Conservation (phyloP, 2,797 vertebrate species). For the Avahi laniger region DNA sequence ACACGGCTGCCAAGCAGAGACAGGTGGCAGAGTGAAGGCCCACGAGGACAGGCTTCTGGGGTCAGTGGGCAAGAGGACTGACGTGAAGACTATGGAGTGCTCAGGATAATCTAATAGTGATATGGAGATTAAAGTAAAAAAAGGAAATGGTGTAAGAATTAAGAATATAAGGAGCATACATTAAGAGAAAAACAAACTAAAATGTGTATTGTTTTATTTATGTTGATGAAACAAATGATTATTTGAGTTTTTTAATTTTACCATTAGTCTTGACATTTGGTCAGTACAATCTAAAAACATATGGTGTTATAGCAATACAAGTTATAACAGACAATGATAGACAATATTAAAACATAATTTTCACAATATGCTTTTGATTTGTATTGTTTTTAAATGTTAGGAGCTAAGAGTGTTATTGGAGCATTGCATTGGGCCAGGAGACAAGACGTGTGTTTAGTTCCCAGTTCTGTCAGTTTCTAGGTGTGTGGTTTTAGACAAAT, state of each 20-base stretch:
- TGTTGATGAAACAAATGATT: not conserved
- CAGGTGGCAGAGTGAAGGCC: not conserved
- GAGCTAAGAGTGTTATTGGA: not conserved
- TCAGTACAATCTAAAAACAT: not conserved
- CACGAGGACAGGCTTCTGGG: accelerated
- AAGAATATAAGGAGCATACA: not conserved
- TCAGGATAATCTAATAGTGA: not conserved
- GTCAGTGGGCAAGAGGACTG: too few relatives aligned
- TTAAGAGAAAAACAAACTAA: not conserved
- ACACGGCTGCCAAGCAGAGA: not conserved
- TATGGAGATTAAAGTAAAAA: not conserved
- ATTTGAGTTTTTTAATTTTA: not conserved
- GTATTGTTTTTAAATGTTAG: not conserved
- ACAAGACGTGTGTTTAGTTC: not conserved
- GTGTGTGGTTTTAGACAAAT: not conserved
- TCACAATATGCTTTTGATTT: not conserved
- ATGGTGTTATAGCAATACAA: not conserved
- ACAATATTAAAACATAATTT: not conserved
- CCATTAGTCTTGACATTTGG: not conserved
- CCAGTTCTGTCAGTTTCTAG: not conserved
- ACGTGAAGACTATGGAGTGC: too few relatives aligned
- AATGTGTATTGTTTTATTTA: not conserved
- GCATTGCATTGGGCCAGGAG: not conserved
- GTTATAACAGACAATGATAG: not conserved
- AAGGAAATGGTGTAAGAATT: not conserved